phyloP scores from a whole-genome alignment of 2,113 vertebrate genomes.

The Chamaea fasciata region DNA sequence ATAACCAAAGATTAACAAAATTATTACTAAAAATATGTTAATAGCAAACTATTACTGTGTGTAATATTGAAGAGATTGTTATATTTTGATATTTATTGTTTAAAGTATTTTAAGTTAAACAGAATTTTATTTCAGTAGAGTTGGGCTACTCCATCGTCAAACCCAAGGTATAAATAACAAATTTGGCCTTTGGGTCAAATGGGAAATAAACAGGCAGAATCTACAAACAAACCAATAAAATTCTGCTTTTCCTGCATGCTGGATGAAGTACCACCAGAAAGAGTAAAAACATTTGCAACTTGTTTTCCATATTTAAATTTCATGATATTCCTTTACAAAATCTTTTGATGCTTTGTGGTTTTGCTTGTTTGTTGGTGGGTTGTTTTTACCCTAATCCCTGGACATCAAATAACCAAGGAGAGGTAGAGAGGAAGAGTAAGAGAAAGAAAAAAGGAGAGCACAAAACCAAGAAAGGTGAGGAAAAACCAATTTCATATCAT shows the following conservation, averaged over 20 bases:
- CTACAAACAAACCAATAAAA: neutral
- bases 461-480: neutral
- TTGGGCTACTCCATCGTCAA: neutral
- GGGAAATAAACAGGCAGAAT: neutral
- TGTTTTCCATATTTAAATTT: neutral
- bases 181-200: neutral
- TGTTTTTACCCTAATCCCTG: neutral
- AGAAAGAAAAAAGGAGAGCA: neutral
- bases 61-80: neutral
- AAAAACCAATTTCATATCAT: neutral
- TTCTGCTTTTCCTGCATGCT: neutral
- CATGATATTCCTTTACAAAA: neutral
- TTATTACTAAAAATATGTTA: neutral
- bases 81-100: neutral
- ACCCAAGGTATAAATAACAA: neutral
- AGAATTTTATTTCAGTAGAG: neutral
- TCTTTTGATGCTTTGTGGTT: neutral
- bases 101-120: neutral
- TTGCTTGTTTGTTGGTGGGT: fast-evolving
- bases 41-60: fast-evolving
- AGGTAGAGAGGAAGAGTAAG: neutral
- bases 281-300: neutral
- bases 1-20: neutral
- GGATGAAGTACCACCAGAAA: neutral
- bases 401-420: neutral